Percentiles rank a stretch among this genome's conserved stretches.
Conservation (phyloP, 2,888 invertebrate genomes). For the Iphiclides podalirius region DNA sequence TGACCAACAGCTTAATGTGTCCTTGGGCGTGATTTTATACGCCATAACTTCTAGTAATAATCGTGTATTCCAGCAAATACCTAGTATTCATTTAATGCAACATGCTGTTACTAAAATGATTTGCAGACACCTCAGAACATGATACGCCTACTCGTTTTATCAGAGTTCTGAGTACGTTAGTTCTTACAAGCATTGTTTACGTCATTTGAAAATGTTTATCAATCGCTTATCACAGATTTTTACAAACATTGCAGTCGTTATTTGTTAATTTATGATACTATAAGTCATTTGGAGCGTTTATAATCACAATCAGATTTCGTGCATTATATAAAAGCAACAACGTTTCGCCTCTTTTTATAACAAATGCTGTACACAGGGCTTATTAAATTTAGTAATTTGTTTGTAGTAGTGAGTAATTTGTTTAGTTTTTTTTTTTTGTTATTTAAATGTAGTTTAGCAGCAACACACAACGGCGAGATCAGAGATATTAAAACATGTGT, state of each 20-base stretch:
- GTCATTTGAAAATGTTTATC: slow-evolving; percentile 11
- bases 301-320: too few species aligned
- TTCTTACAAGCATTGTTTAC: slow-evolving; percentile 15
- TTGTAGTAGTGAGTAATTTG: too few species aligned
- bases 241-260: background rate
- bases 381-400: too few species aligned
- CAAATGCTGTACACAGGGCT: too few species aligned
- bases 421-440: too few species aligned
- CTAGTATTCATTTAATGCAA: background rate
- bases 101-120: background rate
- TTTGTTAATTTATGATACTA: too few species aligned
- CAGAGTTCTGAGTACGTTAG: slow-evolving; percentile 11
- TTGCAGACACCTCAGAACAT: slow-evolving; percentile 7
- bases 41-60: background rate
- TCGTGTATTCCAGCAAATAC: background rate
- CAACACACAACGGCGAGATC: too few species aligned
- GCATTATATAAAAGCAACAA: too few species aligned
- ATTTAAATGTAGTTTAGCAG: too few species aligned
- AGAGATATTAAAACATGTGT: too few species aligned
- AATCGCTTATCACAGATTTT: slow-evolving; percentile 10
- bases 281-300: too few species aligned
- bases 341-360: too few species aligned
- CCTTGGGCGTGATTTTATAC: background rate
- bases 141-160: slow-evolving; percentile 10
- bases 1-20: background rate